Evolutionary conservation across 2,888 invertebrate genomes (phyloP).

Genomic region (Drosophila mercatorum): DNA sequence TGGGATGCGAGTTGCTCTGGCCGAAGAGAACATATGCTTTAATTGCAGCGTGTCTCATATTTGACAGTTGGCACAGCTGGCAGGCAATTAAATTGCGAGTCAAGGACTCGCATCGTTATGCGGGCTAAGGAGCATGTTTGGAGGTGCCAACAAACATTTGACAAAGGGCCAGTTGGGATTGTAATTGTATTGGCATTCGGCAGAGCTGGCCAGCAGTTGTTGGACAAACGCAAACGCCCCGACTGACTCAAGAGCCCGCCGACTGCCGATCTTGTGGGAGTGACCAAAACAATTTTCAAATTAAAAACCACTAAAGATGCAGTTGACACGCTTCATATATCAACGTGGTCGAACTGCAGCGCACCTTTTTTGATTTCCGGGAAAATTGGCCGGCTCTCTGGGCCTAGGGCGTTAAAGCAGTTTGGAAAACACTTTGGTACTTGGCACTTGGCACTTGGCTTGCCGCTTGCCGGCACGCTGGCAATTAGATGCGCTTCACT

Average conservation of each 20-base stretch:
- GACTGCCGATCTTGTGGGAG: slow-evolving; percentile 43
- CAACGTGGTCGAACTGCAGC: slow-evolving; percentile 46
- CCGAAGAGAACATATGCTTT: slow-evolving; percentile 65
- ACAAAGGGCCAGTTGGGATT: slow-evolving; percentile 23
- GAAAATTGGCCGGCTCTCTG: slow-evolving; percentile 51
- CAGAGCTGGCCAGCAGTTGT: slow-evolving; percentile 55
- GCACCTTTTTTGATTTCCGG: slow-evolving; percentile 75
- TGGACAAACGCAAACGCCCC: slow-evolving; percentile 66
- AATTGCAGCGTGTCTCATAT: slow-evolving; percentile 65
- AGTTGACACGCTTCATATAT: slow-evolving; percentile 80
- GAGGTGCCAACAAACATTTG: slow-evolving; percentile 66
- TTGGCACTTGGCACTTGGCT: slow-evolving; percentile 39
- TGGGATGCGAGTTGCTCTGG: slow-evolving; percentile 12
- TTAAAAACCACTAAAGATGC: slow-evolving; percentile 80
- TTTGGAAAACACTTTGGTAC: slow-evolving; percentile 62
- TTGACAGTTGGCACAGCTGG: slow-evolving; percentile 14
- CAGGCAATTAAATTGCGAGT: slow-evolving; percentile 56
- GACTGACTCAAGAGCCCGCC: slow-evolving; percentile 1
- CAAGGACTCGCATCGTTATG: slow-evolving; percentile 48
- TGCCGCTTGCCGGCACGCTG: slow-evolving; percentile 20
- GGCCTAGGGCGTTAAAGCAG: slow-evolving; percentile 66
- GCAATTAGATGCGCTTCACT: slow-evolving; percentile 81
- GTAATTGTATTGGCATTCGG: slow-evolving; percentile 12
- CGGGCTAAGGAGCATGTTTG: slow-evolving; percentile 47
- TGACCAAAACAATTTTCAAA: slow-evolving; percentile 75